These are phyloP conservation scores for Plemyria rubiginata DNA, from an alignment of 2,888 invertebrate genomes.

Conservation along the genomic window DNA sequence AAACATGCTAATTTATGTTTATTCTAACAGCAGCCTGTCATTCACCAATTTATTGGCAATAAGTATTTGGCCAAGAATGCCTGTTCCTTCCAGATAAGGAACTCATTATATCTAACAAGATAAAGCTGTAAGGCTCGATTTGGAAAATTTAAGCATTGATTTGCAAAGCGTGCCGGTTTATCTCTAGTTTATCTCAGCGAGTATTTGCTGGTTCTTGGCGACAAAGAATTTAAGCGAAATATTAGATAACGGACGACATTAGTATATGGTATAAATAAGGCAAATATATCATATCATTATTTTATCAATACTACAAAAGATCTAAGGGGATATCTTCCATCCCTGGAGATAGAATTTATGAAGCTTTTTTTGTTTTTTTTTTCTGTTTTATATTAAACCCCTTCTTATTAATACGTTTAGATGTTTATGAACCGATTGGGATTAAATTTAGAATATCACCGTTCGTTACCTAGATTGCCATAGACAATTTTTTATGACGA, in stretches of 20 bases:
- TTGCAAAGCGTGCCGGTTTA: constrained; percentile 20
- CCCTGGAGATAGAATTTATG: neutral
- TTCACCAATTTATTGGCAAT: constrained; percentile 53
- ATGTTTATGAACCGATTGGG: too few relatives aligned
- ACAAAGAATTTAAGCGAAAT: neutral
- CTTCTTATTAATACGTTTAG: too few relatives aligned
- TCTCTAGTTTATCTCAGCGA: constrained; percentile 12
- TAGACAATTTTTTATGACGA: too few relatives aligned
- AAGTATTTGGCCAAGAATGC: constrained; percentile 66
- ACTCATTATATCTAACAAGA: constrained; percentile 76
- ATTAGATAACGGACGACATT: neutral
- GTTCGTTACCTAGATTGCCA: too few relatives aligned
- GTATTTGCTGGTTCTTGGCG: neutral
- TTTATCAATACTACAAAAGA: neutral
- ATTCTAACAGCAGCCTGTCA: constrained; percentile 45
- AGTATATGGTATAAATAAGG: neutral
- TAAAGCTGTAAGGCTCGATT: constrained; percentile 63
- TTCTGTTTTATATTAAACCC: too few relatives aligned
- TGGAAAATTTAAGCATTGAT: constrained; percentile 54
- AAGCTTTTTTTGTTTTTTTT: too few relatives aligned
- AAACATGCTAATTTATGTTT: constrained; percentile 39
- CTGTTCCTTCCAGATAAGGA: constrained; percentile 73
- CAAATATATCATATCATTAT: too few relatives aligned
- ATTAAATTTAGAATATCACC: too few relatives aligned
- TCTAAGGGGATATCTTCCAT: neutral